phyloP scores from a whole-genome alignment of 2,113 vertebrate genomes.

The Ceuthmochares aereus region DNA sequence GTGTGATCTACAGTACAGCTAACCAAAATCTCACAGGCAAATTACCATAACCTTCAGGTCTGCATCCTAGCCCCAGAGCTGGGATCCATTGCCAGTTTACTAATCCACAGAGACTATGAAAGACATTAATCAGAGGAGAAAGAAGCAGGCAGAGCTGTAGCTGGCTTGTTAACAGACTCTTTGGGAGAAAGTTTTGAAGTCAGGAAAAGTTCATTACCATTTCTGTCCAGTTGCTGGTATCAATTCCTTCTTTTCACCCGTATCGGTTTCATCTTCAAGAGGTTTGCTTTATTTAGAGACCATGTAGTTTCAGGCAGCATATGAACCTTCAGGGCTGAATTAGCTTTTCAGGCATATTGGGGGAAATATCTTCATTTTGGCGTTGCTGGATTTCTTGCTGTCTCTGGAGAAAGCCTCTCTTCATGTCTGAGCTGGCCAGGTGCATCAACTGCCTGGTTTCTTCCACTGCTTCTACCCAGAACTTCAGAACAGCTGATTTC shows the following conservation, averaged over 20 bases:
- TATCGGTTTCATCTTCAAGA: background rate
- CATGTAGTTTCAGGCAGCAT: background rate
- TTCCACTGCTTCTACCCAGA: background rate
- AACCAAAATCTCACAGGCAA: background rate
- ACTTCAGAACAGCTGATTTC: background rate
- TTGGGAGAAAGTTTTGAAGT: background rate
- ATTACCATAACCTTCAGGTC: background rate
- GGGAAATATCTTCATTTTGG: background rate
- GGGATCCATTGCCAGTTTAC: background rate
- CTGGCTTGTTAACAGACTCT: background rate
- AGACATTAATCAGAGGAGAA: background rate
- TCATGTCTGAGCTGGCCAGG: background rate
- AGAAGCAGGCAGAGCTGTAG: background rate
- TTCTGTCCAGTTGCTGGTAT: background rate
- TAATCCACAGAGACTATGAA: background rate
- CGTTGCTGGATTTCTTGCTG: background rate
- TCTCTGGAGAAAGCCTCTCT: background rate
- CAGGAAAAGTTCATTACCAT: conserved; percentile 50
- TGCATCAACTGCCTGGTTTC: background rate
- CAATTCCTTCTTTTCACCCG: background rate
- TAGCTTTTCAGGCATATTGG: background rate
- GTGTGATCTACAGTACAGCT: background rate
- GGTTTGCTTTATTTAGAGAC: background rate
- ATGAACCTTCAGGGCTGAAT: background rate
- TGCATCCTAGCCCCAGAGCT: background rate